phyloP scores from a whole-genome alignment of 2,113 vertebrate species.

The Hippolais icterina region DNA sequence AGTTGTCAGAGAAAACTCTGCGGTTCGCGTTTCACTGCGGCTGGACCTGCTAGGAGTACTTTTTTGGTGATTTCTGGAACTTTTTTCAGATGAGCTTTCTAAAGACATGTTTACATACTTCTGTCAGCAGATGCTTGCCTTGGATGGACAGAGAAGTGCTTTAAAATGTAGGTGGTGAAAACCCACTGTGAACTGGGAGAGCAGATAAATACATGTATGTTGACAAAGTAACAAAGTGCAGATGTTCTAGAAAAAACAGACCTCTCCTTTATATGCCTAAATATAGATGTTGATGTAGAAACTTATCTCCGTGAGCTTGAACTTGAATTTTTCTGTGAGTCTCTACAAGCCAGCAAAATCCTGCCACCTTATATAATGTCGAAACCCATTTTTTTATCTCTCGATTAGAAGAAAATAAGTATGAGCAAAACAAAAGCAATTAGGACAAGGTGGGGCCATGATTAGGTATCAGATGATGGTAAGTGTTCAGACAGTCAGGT shows the following conservation, averaged over 20 bases:
- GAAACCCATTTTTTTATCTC: background rate
- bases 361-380: background rate
- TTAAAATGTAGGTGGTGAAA: background rate
- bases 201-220: background rate
- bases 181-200: background rate
- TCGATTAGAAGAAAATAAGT: background rate
- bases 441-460: background rate
- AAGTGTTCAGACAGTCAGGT: background rate
- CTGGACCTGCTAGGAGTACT: background rate
- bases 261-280: background rate
- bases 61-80: background rate
- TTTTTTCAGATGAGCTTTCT: background rate
- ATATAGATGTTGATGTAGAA: background rate
- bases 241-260: background rate
- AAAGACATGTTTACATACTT: background rate
- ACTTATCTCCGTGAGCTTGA: background rate
- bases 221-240: background rate
- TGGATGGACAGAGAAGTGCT: background rate
- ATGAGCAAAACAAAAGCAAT: constrained; percentile 7
- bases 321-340: background rate
- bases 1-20: background rate
- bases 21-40: background rate
- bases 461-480: background rate
- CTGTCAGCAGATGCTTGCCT: background rate
- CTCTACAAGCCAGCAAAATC: background rate